Evolutionary conservation across 2,113 vertebrate species (phyloP).

Genomic region (Sinocyclocheilus grahami): DNA sequence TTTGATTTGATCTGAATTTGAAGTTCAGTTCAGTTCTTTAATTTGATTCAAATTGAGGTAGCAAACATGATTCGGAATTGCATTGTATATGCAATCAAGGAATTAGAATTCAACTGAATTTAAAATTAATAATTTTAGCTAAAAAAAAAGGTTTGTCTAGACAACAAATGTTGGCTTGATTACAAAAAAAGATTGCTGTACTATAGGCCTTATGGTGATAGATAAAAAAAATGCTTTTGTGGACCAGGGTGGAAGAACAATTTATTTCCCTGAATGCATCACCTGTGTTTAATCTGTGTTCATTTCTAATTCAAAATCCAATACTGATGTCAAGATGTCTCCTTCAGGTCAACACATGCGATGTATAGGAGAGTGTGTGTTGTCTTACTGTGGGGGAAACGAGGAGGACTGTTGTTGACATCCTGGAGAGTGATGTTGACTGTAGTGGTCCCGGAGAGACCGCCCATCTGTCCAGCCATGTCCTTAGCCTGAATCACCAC

Average conservation of each 20-base stretch:
- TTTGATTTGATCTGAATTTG: neutral
- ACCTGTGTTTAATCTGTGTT: neutral
- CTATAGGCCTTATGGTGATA: too few relatives aligned
- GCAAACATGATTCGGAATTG: neutral
- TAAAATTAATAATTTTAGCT: too few relatives aligned
- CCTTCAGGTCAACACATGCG: neutral
- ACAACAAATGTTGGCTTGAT: neutral
- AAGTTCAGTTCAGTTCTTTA: too few relatives aligned
- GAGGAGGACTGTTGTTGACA: conserved; percentile 95
- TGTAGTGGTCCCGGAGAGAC: conserved; percentile 91
- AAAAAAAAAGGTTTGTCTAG: neutral
- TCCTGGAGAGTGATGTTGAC: conserved; percentile 95
- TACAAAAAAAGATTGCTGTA: neutral
- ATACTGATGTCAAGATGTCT: neutral
- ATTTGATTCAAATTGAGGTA: too few relatives aligned
- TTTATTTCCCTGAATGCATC: neutral
- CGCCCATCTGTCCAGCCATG: conserved; percentile 99
- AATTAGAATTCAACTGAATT: too few relatives aligned
- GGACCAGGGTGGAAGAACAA: neutral
- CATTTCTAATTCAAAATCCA: neutral
- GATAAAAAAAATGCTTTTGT: too few relatives aligned
- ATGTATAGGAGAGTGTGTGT: neutral
- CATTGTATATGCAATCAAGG: too few relatives aligned
- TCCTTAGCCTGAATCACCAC: conserved; percentile 98
- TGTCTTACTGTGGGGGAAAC: conserved; percentile 91